These are phyloP conservation scores for Ondatra zibethicus DNA, from an alignment of 2,113 vertebrate species.

Conservation along the genomic window DNA sequence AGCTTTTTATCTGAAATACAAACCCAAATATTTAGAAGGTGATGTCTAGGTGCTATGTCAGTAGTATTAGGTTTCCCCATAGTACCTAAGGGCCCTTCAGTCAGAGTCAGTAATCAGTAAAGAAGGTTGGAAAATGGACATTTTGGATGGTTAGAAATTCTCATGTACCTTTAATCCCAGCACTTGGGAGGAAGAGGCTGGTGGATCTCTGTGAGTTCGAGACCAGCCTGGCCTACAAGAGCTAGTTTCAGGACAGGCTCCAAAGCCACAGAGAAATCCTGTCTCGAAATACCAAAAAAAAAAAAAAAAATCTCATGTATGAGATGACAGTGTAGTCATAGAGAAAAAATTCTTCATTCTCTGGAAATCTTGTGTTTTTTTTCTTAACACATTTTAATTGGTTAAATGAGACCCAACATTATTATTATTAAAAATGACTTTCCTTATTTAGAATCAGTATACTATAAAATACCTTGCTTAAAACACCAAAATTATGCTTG, in stretches of 20 bases:
- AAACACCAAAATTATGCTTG: background rate
- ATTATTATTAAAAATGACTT: background rate
- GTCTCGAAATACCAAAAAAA: no score
- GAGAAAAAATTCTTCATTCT: background rate
- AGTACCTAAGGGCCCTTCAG: background rate
- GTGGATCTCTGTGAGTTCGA: no score
- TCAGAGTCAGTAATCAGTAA: background rate
- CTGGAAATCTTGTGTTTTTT: background rate
- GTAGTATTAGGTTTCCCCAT: background rate
- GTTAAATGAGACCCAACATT: background rate
- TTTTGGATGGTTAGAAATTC: background rate
- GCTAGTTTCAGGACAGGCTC: no score
- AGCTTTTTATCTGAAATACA: background rate
- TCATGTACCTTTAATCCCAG: no score
- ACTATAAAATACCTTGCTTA: background rate
- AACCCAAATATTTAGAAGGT: background rate
- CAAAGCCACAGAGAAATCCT: no score
- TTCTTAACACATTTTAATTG: background rate
- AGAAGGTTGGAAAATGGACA: background rate
- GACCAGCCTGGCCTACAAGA: no score
- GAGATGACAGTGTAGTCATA: background rate
- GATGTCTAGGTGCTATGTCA: background rate
- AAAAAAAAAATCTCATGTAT: no score
- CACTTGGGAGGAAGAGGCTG: no score
- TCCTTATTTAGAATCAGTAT: background rate